phyloP scores from a whole-genome alignment of 1,140 invertebrate species.

The Diorhabda sublineata region DNA sequence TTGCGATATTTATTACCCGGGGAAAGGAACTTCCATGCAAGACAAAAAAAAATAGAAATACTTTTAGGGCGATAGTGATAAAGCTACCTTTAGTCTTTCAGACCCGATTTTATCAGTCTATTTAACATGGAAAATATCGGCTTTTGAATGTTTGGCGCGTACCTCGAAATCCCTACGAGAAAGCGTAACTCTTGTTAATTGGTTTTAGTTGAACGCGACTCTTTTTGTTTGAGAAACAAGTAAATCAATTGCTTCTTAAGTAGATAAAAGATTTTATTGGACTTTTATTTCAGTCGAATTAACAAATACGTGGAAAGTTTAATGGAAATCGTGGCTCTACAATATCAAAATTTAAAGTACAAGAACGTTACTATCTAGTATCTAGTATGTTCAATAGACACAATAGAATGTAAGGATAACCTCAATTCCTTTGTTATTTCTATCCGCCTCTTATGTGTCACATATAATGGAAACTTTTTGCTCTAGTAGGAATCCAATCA shows the following conservation, averaged over 20 bases:
- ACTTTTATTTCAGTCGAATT: too few relatives aligned
- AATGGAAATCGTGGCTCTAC: too few relatives aligned
- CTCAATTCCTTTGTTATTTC: too few relatives aligned
- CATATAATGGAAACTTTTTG: too few relatives aligned
- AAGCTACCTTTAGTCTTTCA: slow-evolving; percentile 16
- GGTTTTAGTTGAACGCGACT: neutral
- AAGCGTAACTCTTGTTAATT: slow-evolving; percentile 1
- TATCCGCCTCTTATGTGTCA: too few relatives aligned
- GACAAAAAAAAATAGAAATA: slow-evolving; percentile 15
- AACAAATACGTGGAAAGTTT: too few relatives aligned
- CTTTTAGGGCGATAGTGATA: slow-evolving; percentile 18
- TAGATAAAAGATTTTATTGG: too few relatives aligned
- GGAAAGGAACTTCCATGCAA: slow-evolving; percentile 11
- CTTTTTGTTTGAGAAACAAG: neutral
- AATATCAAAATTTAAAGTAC: too few relatives aligned
- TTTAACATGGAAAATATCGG: slow-evolving; percentile 18
- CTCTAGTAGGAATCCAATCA: too few relatives aligned
- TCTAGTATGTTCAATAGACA: too few relatives aligned
- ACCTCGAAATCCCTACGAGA: neutral
- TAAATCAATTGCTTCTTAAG: neutral
- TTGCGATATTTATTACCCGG: slow-evolving; percentile 11
- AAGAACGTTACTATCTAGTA: too few relatives aligned
- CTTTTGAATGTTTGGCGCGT: slow-evolving; percentile 6
- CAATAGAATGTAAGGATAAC: too few relatives aligned
- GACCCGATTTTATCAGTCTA: slow-evolving; percentile 16